Base-by-base conservation (phyloP, 2,113 vertebrate species). In the Phocoena phocoena region DNA sequence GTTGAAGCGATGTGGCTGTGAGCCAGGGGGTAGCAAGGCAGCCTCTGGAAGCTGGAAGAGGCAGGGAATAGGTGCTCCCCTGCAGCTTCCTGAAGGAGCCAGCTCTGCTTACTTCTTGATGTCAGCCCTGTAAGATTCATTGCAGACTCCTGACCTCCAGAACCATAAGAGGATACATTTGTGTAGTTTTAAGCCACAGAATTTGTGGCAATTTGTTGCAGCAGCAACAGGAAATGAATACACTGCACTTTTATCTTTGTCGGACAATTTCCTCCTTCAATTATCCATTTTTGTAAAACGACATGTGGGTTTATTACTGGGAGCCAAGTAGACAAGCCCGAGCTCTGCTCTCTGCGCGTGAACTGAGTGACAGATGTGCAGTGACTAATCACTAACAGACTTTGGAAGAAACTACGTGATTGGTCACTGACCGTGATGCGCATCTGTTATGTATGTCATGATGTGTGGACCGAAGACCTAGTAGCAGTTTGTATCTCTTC, bases 351-450 rank as follows among this genome's bases (percentile, higher is more conserved):
- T 77, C 38, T 7, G 38, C 9, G n/a, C 2, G 3, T 38, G 87
- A 84, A 60, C 31, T 0, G 14, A n/a, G 25, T 2, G 47, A n/a
- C 70, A 76, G 79, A 55, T 21, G 38, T 31, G 18, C 26, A 12
- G 14, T 15, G 73, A 20, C 17, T 38, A 6, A 53, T 47, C 36
- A 10, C 68, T 10, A 17, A 2, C 65, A 26, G 41, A 25, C 23
- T 28, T 28, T 15, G 73, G 38, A 47, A 85, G 67, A 6, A 65
- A 80, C 0, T 14, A 26, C 1, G 1, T 14, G 74, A 63, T 6
- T 38, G 28, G 84, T 17, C 80, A 73, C 62, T 36, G 74, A 25
- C 20, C 8, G 1, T 5, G 7, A 1, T 0, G 15, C 0, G 6
- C 26, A 5, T 14, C 38, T 65, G 25, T 25, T 77, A 62, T 4